phyloP scores from a whole-genome alignment of 1,140 invertebrate genomes.

The Megalopta genalis region DNA sequence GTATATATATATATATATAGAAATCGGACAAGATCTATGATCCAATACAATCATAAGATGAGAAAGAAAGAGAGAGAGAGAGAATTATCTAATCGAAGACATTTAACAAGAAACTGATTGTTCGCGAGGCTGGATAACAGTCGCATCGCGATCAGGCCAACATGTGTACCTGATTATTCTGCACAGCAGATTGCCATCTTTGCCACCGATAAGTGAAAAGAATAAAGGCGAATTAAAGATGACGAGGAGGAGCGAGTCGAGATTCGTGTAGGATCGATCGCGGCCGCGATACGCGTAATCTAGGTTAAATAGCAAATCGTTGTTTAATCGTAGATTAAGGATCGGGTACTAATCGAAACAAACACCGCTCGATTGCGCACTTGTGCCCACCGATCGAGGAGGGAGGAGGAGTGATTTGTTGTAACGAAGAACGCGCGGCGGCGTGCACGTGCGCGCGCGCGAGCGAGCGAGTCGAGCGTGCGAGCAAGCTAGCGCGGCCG shows the following conservation, averaged over 20 bases:
- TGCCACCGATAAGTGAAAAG: neutral
- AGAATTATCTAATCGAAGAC: too few species aligned
- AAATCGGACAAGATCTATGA: too few species aligned
- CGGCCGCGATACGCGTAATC: slow-evolving; percentile 59
- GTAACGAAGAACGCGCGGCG: slow-evolving; percentile 58
- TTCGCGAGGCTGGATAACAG: too few species aligned
- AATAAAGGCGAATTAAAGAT: too few species aligned
- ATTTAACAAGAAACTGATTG: too few species aligned
- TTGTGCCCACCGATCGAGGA: slow-evolving; percentile 34
- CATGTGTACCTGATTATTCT: too few species aligned
- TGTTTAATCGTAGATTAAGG: slow-evolving; percentile 67
- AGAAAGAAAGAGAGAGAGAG: too few species aligned
- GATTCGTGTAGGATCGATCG: slow-evolving; percentile 40
- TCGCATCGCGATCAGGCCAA: too few species aligned
- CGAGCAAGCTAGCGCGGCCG: neutral
- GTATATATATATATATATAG: too few species aligned
- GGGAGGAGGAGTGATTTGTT: slow-evolving; percentile 66
- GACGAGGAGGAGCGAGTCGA: neutral
- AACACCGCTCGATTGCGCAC: slow-evolving; percentile 60
- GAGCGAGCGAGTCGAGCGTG: neutral
- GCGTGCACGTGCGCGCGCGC: neutral
- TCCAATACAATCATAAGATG: too few species aligned
- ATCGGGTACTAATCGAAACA: slow-evolving; percentile 62
- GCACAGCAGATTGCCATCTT: too few species aligned
- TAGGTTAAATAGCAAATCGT: slow-evolving; percentile 67